These are phyloP conservation scores for Aplysina aerophoba DNA, from an alignment of 37 sponge, comb jelly and placozoan species.

Conservation along the genomic window DNA sequence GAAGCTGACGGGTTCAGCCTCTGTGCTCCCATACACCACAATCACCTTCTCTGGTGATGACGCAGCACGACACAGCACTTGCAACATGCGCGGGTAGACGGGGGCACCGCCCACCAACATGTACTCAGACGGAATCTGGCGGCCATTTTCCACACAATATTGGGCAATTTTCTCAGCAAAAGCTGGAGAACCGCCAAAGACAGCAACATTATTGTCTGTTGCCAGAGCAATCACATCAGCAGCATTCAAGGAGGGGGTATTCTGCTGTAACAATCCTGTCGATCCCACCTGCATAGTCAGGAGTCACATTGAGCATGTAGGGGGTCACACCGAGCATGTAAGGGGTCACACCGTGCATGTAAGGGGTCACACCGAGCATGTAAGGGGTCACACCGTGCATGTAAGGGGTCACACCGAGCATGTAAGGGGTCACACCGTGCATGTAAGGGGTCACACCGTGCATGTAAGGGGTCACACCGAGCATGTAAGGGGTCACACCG, in stretches of 20 bases:
- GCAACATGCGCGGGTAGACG: slow-evolving; percentile 42
- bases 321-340: not conserved
- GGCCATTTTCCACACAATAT: slow-evolving; percentile 49
- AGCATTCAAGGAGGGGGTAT: slow-evolving; percentile 41
- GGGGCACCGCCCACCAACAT: slow-evolving; percentile 76
- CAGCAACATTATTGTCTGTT: slow-evolving; percentile 47
- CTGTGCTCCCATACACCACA: slow-evolving; percentile 83
- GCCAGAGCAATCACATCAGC: slow-evolving; percentile 44
- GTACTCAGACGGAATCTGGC: slow-evolving; percentile 48
- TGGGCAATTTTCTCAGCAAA: slow-evolving; percentile 55
- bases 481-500: too few relatives aligned
- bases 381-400: too few relatives aligned
- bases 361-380: too few relatives aligned
- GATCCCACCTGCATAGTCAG: slow-evolving; percentile 63
- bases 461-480: too few relatives aligned
- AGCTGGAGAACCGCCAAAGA: slow-evolving; percentile 64
- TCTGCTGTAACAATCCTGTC: slow-evolving; percentile 42
- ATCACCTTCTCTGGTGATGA: slow-evolving; percentile 25
- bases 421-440: too few relatives aligned
- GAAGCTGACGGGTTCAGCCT: slow-evolving; percentile 80
- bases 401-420: too few relatives aligned
- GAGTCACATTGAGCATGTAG: not conserved
- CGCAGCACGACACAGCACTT: slow-evolving; percentile 44
- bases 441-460: too few relatives aligned
- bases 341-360: too few relatives aligned